Evolutionary conservation across 2,888 invertebrate genomes (phyloP), one percentile per base, ranked within the genome.

Genomic region (Pomacea canaliculata): DNA sequence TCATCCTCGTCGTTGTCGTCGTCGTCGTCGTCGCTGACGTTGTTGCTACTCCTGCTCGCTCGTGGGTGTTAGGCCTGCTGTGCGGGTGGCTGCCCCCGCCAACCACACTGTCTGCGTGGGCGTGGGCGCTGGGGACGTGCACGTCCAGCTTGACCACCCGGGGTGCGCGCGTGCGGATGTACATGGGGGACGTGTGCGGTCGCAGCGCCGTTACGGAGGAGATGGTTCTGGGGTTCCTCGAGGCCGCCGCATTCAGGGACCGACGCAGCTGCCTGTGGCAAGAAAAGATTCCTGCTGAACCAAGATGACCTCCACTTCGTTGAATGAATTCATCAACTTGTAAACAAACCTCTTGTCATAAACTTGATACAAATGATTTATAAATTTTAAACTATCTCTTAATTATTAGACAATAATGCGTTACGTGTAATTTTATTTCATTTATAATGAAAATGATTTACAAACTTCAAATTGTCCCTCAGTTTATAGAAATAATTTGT

Each of bases 91-190:
- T 12, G 63, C 19, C n/a, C 16, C n/a, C 19, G 63, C 16, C 19
- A 10, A 23, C 63, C 16, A 12, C 0, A 27, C n/a, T 27, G 63
- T 12, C 27, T 12, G n/a, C n/a, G 7, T 60, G 18, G 63, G n/a
- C 16, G 10, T 23, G 16, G 16, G n/a, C 19, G 27, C 63, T 63
- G 18, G 72, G 63, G 23, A 63, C 65, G 65, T 63, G 72, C 51
- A 72, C 72, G 23, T 72, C 65, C 19, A 72, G 23, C 37, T 72
- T 72, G 10, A 72, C 51, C 9, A 72, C 46, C 18, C 48, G 46
- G 4, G 72, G 72, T 16, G 51, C 49, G 19, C 23, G 46, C 65
- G 49, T 12, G 27, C 65, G 72, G 1, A 48, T n/a, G 65, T n/a
- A 49, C 27, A 49, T 23, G 63, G 72, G 19, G 27, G 68, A 27